Percentiles rank a stretch among this genome's conserved stretches.
Conservation (phyloP, 2,888 invertebrate genomes). For the Lithophane leautieri region DNA sequence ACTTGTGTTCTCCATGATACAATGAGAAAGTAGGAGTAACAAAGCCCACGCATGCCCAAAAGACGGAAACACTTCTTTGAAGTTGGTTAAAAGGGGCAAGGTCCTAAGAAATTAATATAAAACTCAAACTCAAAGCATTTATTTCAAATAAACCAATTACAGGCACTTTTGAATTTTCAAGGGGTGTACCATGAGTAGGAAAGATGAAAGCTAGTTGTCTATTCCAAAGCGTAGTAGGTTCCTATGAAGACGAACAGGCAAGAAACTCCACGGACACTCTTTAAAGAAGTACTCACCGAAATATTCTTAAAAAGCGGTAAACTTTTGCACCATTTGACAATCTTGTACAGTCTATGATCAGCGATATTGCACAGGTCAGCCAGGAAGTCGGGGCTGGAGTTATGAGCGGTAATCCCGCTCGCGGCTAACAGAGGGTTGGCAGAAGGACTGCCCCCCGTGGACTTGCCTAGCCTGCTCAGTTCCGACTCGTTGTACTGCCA, state of each 20-base stretch:
- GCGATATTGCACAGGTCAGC: conserved; percentile 98
- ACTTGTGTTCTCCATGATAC: too few species aligned
- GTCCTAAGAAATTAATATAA: too few species aligned
- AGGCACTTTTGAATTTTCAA: too few species aligned
- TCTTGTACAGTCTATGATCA: conserved; percentile 98
- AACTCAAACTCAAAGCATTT: too few species aligned
- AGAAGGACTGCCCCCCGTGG: conserved; percentile 80
- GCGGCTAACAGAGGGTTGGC: conserved; percentile 87
- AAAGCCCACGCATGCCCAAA: neutral
- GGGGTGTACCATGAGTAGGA: too few species aligned
- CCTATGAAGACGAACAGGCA: too few species aligned
- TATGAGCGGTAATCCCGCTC: conserved; percentile 89
- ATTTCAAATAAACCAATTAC: too few species aligned
- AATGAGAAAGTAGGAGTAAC: neutral
- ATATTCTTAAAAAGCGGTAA: conserved; percentile 98
- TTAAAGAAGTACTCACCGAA: conserved; percentile 91
- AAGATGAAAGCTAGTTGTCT: too few species aligned
- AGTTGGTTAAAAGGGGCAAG: too few species aligned
- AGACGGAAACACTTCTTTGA: neutral
- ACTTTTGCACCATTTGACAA: conserved; percentile 99
- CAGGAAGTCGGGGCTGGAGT: conserved; percentile 95
- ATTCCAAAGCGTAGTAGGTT: too few species aligned
- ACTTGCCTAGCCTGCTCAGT: conserved; percentile 91
- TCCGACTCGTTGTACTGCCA: conserved; percentile 98
- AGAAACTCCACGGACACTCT: too few species aligned